Base-by-base conservation (phyloP, 1,140 invertebrate species). In the Saccostrea cuccullata region DNA sequence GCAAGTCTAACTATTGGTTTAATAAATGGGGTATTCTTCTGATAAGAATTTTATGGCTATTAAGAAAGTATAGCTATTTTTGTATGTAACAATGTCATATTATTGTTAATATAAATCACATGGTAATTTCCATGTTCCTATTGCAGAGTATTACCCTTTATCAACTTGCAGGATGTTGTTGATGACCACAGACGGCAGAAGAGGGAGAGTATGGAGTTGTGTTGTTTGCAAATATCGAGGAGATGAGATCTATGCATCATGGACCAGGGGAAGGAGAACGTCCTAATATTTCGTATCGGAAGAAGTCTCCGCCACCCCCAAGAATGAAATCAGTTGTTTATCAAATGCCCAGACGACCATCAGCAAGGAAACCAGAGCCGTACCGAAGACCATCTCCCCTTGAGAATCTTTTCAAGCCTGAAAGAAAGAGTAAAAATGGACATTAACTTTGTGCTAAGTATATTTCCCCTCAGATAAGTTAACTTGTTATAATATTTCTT, bases 201-300 rank as follows among this genome's bases (percentile, higher is more conserved):
- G 85, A 86, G 85, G 85, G 2, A 55, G 85, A 2, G 20, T 86
- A n/a, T n/a, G 26, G 55, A 11, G n/a, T 30, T 86, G 85, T 47
- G 15, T n/a, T 12, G 17, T 67, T 1, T 86, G 85, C 40, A n/a
- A n/a, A n/a, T n/a, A n/a, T 30, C 56, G 8, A 60, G 20, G 58
- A 60, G 13, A 60, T 60, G 58, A 60, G 58, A 13, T 60, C 58
- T 47, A n/a, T n/a, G n/a, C 47, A 47, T 9, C 47, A 47, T 6
- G 47, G 47, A 8, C 47, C 58, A 17, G 58, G 58, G 13, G 58
- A 60, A 60, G 58, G 13, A 4, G 58, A 60, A 13, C 58, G 12
- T 13, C 58, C 58, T 60, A 60, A 60, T 60, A 13, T 60, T 9
- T 60, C 58, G 12, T 60, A 60, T 13, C 13, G 20, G 13, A 2